phyloP scores from a whole-genome alignment of 2,888 invertebrate genomes.

The Hydroisotoma schaefferi region DNA sequence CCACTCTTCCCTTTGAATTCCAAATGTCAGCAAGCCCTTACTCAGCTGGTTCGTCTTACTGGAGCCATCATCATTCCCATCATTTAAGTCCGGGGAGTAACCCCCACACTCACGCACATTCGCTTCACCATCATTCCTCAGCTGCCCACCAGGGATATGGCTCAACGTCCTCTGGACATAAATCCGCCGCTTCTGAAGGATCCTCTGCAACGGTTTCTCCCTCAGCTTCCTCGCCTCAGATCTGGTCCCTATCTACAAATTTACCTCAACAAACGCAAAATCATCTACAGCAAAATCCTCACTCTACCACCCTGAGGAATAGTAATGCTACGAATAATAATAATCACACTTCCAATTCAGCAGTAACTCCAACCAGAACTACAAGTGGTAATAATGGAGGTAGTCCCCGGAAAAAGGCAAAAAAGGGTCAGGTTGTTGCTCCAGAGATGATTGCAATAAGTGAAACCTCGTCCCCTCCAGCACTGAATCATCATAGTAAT shows the following conservation, averaged over 20 bases:
- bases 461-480: conserved; percentile 24
- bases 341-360: conserved; percentile 9
- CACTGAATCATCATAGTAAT: neutral
- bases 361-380: neutral
- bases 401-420: conserved; percentile 28
- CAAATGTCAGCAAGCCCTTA: conserved; percentile 25
- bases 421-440: conserved; percentile 24
- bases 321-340: conserved; percentile 11
- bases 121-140: conserved; percentile 14
- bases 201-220: conserved; percentile 33
- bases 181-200: conserved; percentile 27
- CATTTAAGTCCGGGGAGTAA: neutral
- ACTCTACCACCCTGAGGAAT: conserved; percentile 9
- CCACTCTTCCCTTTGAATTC: conserved; percentile 28
- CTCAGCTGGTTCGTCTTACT: conserved; percentile 36
- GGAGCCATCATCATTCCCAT: conserved; percentile 38
- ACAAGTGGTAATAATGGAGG: conserved; percentile 8
- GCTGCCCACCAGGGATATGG: conserved; percentile 15
- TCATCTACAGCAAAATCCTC: conserved; percentile 15
- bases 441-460: conserved; percentile 14
- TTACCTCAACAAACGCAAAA: conserved; percentile 4
- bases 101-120: conserved; percentile 3
- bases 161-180: conserved; percentile 21
- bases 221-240: conserved; percentile 37
- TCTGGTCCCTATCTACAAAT: conserved; percentile 34